These are phyloP conservation scores for Campopleginae sp. DNA, from an alignment of 2,888 invertebrate genomes.

Conservation along the genomic window DNA sequence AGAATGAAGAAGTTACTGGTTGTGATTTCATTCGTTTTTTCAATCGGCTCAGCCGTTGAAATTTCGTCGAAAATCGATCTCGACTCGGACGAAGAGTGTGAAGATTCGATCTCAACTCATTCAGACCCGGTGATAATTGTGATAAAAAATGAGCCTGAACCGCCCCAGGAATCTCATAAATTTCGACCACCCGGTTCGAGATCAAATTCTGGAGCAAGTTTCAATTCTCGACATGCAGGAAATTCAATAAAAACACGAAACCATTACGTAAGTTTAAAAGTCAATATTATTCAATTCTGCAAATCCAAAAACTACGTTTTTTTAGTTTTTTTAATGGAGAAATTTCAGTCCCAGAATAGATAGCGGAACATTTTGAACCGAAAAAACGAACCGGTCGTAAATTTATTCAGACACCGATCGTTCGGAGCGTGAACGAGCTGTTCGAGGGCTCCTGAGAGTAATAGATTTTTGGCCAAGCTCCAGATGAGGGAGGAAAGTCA, in stretches of 20 bases:
- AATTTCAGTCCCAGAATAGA: neutral
- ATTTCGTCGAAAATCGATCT: constrained; percentile 75
- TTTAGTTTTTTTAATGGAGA: neutral
- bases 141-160: constrained; percentile 44
- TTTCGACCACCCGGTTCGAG: constrained; percentile 29
- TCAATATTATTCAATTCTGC: neutral
- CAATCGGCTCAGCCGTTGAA: constrained; percentile 37
- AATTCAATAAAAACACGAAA: constrained; percentile 41
- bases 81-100: constrained; percentile 63
- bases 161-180: neutral
- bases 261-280: constrained; percentile 47
- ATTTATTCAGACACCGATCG: constrained; percentile 64
- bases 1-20: constrained; percentile 42
- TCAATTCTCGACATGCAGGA: constrained; percentile 30
- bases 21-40: constrained; percentile 42
- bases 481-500: constrained; percentile 58
- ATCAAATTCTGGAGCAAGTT: constrained; percentile 27
- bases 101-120: constrained; percentile 21
- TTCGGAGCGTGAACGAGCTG: constrained; percentile 60
- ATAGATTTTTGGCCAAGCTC: constrained; percentile 67
- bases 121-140: constrained; percentile 46
- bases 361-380: constrained; percentile 42
- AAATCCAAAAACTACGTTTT: neutral
- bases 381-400: constrained; percentile 55
- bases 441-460: constrained; percentile 55